Conservation (phyloP, 1,140 invertebrate species). For the Linepithema humile region DNA sequence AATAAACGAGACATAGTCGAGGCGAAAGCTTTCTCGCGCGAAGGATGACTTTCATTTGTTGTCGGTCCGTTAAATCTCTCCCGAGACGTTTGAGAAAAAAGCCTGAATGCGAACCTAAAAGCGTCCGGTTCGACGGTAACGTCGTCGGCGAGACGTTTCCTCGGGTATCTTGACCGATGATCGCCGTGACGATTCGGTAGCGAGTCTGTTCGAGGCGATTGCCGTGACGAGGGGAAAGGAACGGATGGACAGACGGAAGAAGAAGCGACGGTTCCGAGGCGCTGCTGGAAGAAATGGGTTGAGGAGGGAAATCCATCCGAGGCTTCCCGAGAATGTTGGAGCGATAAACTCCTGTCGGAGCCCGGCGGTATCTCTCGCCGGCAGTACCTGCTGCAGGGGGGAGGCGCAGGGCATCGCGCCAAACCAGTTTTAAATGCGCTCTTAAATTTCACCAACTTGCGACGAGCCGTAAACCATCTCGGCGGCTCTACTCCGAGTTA, state of each 20-base stretch:
- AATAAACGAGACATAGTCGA: constrained; percentile 18
- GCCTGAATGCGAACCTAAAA: constrained; percentile 59
- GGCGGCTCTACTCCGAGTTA: constrained; percentile 78
- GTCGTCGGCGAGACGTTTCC: constrained; percentile 36
- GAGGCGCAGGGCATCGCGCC: constrained; percentile 82
- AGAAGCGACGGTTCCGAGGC: constrained; percentile 26
- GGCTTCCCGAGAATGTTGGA: constrained; percentile 83
- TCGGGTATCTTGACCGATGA: constrained; percentile 71
- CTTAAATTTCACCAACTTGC: constrained; percentile 83
- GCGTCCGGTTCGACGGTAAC: constrained; percentile 40
- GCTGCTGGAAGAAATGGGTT: constrained; percentile 63
- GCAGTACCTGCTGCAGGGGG: constrained; percentile 75
- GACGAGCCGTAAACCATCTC: constrained; percentile 84
- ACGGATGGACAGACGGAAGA: constrained; percentile 1
- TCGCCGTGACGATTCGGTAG: constrained; percentile 65
- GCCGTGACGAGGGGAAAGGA: not conserved
- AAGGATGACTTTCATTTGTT: constrained; percentile 58
- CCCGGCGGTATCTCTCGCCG: constrained; percentile 79
- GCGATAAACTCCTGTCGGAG: constrained; percentile 83
- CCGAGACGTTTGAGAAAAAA: constrained; percentile 33
- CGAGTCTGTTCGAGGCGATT: constrained; percentile 56
- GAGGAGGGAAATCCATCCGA: constrained; percentile 82
- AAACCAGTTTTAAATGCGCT: constrained; percentile 85
- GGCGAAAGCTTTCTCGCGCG: constrained; percentile 20
- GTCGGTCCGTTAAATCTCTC: constrained; percentile 57